Conservation (phyloP, 2,113 vertebrate genomes). For the Phoxinus phoxinus region DNA sequence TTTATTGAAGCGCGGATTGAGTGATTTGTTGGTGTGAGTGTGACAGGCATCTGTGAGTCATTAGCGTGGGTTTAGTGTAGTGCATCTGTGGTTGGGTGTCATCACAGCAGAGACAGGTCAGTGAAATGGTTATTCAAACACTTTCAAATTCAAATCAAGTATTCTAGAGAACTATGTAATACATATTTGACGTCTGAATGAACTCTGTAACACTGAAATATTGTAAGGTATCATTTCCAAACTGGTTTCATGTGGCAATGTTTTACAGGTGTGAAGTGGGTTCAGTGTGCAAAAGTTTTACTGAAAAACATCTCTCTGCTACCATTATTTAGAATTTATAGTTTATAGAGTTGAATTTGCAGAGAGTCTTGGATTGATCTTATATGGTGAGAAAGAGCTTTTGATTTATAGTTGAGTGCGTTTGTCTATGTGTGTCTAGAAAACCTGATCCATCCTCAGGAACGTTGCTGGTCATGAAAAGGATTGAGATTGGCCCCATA, state of each 20-base stretch:
- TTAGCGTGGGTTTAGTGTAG: slow-evolving; percentile 27
- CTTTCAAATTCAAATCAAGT: background rate
- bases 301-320: background rate
- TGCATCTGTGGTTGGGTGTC: slow-evolving; percentile 8
- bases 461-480: background rate
- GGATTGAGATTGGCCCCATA: background rate
- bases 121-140: slow-evolving; percentile 5
- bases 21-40: slow-evolving; percentile 21
- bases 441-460: slow-evolving; percentile 28
- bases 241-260: background rate
- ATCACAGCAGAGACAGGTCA: background rate
- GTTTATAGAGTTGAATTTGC: background rate
- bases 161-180: background rate
- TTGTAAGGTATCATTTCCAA: background rate
- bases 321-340: background rate
- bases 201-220: background rate
- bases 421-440: slow-evolving; percentile 11
- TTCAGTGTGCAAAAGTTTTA: background rate
- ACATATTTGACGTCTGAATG: background rate
- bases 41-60: slow-evolving; percentile 37
- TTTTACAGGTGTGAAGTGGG: background rate
- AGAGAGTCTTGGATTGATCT: background rate
- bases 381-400: background rate
- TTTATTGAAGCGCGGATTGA: slow-evolving; percentile 18
- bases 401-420: slow-evolving; percentile 22